Base-by-base conservation (phyloP, 2,888 invertebrate species). In the Troides oblongomaculatus region DNA sequence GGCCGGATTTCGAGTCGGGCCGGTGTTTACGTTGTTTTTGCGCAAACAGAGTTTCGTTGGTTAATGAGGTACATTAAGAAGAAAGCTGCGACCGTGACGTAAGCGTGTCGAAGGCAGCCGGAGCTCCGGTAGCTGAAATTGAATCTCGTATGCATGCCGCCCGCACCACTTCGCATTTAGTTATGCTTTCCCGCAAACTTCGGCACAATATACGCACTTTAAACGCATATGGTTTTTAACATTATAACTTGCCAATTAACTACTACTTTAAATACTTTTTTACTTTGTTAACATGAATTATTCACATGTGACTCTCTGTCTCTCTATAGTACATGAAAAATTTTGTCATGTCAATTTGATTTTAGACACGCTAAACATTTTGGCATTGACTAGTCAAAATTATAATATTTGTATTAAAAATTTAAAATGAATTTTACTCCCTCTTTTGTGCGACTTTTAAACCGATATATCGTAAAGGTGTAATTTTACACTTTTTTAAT, bases 61-160 rank as follows among this genome's bases (percentile, higher is more conserved):
- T 83, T 89, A 89, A 89, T 89, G 87, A 88, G 85, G 84, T 84
- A 78, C 83, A 81, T 87, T 85, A 84, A 84, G 79, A 82, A 80
- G 79, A 81, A 83, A 82, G 80, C 77, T 76, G 72, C 74, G 73
- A 75, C 80, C 81, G 79, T 82, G 82, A 80, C 81, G 80, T 78
- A 81, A 78, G 78, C 74, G 74, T 75, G 70, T 71, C 78, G 74
- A 76, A 74, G 66, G 69, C 62, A 72, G 50, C 73, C 68, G 71
- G 71, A 79, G 77, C 79, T 85, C 84, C 84, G 82, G 84, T 87
- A 81, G 86, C 87, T 85, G 89, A 85, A 91, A 90, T 86, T 83
- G 82, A 89, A 91, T 84, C 83, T 82, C 78, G 76, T 78, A 79
- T 77, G 88, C 90, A 91, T 89, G 90, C 87, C 81, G 78, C 68